Conservation (phyloP, 2,113 vertebrate genomes). For the Solea senegalensis region DNA sequence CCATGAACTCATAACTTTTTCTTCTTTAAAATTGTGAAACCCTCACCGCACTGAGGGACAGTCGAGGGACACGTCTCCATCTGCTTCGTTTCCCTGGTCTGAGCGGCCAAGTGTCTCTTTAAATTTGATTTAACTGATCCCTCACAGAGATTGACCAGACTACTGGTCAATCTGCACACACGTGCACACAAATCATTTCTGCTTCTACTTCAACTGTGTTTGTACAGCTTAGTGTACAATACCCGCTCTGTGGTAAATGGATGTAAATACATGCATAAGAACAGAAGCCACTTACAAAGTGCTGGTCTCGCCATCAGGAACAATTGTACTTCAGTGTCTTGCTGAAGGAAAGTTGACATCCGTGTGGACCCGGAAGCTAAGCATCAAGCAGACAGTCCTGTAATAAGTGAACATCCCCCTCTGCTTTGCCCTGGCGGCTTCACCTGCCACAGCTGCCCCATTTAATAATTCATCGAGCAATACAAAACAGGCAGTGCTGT, state of each 20-base stretch:
- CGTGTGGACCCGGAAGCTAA: neutral
- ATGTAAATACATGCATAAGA: too few species aligned
- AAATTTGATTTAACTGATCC: constrained; percentile 59
- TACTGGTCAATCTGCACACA: constrained; percentile 15
- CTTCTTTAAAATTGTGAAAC: constrained; percentile 15
- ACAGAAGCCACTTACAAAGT: too few species aligned
- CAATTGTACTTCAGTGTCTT: neutral
- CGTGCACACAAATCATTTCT: constrained; percentile 44
- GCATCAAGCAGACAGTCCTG: neutral
- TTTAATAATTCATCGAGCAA: constrained; percentile 6
- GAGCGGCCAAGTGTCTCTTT: constrained; percentile 58
- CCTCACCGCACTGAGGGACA: constrained; percentile 40
- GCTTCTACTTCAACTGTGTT: constrained; percentile 37
- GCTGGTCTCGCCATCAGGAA: neutral
- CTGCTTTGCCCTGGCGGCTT: neutral
- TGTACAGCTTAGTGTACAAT: constrained; percentile 17
- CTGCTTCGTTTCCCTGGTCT: constrained; percentile 52
- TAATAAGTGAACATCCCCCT: neutral
- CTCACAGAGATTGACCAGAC: constrained; percentile 37
- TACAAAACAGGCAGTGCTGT: neutral
- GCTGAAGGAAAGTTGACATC: neutral
- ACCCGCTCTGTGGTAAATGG: too few species aligned
- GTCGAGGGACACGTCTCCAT: constrained; percentile 46
- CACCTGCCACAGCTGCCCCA: constrained; percentile 1
- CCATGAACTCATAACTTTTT: constrained; percentile 38